Base-by-base conservation (phyloP, 2,888 invertebrate species). In the Nycteola revayana region DNA sequence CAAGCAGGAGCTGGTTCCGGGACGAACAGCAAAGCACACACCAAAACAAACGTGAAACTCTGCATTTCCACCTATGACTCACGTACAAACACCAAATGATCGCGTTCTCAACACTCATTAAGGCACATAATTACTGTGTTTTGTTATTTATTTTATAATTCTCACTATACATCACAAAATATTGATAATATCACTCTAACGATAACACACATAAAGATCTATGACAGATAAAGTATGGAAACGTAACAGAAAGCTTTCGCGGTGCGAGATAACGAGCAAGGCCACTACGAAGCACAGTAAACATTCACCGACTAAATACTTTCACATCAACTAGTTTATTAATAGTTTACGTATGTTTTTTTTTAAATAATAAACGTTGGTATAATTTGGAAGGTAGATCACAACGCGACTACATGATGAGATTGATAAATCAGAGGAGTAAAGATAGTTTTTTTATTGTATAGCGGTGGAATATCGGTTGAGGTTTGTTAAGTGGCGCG, bases 121-220 rank as follows among this genome's bases (percentile, higher is more conserved):
- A 86, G 85, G 85, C 86, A 84, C 85, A 75, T 77, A 62, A 70
- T 84, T 83, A 66, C 75, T 47, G 50, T 66, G 61, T 66, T 60
- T 67, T 66, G 57, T 67, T 64, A 60, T 32, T 56, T 40, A 49
- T 59, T 48, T 68, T 75, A 78, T 68, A 67, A 72, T 73, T 64
- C 42, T 44, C 36, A 51, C 42, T 32, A 53, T 50, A 59, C 52
- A 60, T 54, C 56, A 62, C 56, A 58, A 61, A 50, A 49, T 21
- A 21, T 21, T 49, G 42, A 49, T 40, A 43, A 49, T 40, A 43
- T 38, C 34, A 48, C 39, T 38, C 39, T 55, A 46, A 48, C n/a
- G 33, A 39, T 56, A 58, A 52, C 45, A 40, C 23, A 30, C 24
- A 34, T 27, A 49, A 28, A 42, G 46, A 47, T 45, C 39, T 54